A percentile compares a stretch with the other conserved stretches of the same genome.
Conservation (phyloP, 2,113 vertebrate species). For the Callithrix jacchus region DNA sequence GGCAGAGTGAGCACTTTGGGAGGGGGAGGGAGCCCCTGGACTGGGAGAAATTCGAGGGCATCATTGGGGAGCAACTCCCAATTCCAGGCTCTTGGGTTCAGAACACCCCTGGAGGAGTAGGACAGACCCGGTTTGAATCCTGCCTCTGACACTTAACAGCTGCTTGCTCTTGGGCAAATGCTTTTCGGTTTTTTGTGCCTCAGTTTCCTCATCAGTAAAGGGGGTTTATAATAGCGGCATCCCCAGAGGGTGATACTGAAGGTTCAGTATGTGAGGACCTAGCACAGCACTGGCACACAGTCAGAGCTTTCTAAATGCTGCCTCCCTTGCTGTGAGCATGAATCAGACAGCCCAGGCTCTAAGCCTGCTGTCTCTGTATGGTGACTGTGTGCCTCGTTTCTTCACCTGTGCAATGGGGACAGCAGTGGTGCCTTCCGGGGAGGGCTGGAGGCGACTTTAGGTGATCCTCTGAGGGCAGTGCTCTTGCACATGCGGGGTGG, state of each 20-base stretch:
- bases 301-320: background rate
- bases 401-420: background rate
- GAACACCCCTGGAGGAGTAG: background rate
- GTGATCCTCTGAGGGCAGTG: fast-evolving
- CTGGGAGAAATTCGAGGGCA: background rate
- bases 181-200: background rate
- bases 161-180: background rate
- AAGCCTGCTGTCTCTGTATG: fast-evolving
- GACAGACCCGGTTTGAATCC: background rate
- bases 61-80: background rate
- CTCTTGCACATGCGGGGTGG: background rate
- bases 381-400: background rate
- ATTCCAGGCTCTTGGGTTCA: background rate
- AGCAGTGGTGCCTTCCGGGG: background rate
- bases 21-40: background rate
- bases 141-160: background rate
- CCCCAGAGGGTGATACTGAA: background rate
- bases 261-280: background rate
- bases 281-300: fast-evolving
- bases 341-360: background rate
- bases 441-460: background rate
- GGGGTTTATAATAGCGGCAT: no score
- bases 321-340: background rate
- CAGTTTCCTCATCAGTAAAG: background rate
- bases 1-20: background rate